Base-by-base conservation (phyloP, 2,113 vertebrate species). In the Todiramphus saurophagus region DNA sequence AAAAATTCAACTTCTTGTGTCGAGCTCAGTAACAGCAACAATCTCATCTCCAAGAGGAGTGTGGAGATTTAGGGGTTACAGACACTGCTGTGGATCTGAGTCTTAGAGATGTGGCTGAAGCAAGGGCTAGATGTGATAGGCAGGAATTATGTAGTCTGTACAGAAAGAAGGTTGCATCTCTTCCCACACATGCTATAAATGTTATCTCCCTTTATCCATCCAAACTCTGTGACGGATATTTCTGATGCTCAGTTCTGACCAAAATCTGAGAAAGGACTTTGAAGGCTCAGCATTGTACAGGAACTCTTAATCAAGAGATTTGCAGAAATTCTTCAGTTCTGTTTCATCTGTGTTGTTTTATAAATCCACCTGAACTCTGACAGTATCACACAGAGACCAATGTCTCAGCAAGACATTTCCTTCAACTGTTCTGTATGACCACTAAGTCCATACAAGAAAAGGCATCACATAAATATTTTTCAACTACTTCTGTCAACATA, bases 311-410 rank as follows among this genome's bases (percentile, higher is more conserved):
- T 28, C 0, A 5, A 69, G 74, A 69, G 70, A 84, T 83, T 0
- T 89, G 51, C 58, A 95, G 77, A 89, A 92, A 95, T 53, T 79
- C 48, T 44, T 94, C 64, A n/a, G 48, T 50, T 75, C 81, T 79
- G 7, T 69, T 94, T 87, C 80, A 50, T 90, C 73, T 62, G 51
- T 43, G 28, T 53, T 89, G 17, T 72, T 91, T 92, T 67, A 66
- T 37, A 92, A 92, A 87, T 53, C 37, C 19, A 16, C 76, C 80
- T 87, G 59, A 1, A 6, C 41, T 75, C 67, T 92, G 69, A 73
- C 66, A 79, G 37, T 35, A 43, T 70, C 70, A 81, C 0, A 0
- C 51, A 87, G 63, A 86, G 60, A 58, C 81, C 83, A 50, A 27
- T 10, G 21, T 19, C 89, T 89, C 90, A 86, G 60, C 31, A 76